Base-by-base conservation (phyloP, 1,140 invertebrate genomes). In the Scaptomyza montana region DNA sequence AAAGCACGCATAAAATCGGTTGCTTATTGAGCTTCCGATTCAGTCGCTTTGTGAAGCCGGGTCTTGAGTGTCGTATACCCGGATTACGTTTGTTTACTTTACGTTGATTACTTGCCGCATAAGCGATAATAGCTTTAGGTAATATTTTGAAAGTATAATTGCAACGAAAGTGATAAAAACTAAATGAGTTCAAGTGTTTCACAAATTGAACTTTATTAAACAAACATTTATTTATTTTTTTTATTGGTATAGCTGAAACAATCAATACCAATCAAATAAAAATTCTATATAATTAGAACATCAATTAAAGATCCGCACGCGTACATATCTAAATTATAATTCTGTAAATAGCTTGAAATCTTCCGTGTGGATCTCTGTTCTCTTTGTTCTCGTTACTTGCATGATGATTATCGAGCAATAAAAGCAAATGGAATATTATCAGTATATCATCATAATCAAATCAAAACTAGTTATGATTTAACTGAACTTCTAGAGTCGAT, bases 401-500 rank as follows among this genome's bases (percentile, higher is more conserved):
- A 33, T 9, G 33, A 36, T 36, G 8, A 12, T 43, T 12, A n/a
- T 16, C 16, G 16, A 16, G 16, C 16, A 16, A 16, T 16, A 16
- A 16, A 16, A 16, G 16, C 16, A 16, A 16, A 1, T 16, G 16
- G 16, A 16, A 16, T 1, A 43, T 8, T 28, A 64, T 63, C 60
- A 62, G 50, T 41, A 36, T 68, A 54, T 61, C 50, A 73, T 61
- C 64, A 25, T 63, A 69, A 74, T 63, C 59, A 65, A 51, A 43
- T 43, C 39, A 43, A 65, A 65, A 43, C 46, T 59, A 50, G 67
- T 64, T 70, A 70, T 13, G 63, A 12, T 63, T 70, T 43, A 41
- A 13, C 49, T 54, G 36, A 46, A 43, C 13, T 47, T 46, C n/a
- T 54, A 21, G 8, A 39, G 16, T 28, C 13, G 7, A 12, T 43